Conservation (phyloP, 2,797 vertebrate genomes). For the Xiphorhynchus erythropygius region DNA sequence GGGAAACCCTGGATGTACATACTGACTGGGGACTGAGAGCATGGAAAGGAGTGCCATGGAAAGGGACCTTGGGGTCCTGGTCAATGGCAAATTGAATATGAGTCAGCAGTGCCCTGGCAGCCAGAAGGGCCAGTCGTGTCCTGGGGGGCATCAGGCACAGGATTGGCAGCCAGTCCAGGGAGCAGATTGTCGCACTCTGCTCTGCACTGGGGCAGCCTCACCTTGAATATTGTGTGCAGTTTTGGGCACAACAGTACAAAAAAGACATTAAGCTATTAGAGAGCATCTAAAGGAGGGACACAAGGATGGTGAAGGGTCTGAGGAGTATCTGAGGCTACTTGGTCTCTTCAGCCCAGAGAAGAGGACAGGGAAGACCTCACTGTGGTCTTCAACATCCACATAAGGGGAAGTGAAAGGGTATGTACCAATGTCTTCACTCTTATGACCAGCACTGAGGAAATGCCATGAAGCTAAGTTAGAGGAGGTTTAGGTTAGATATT, state of each 20-base stretch:
- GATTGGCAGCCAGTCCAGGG: accelerated
- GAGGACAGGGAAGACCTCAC: background rate
- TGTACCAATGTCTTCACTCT: background rate
- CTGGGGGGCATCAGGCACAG: background rate
- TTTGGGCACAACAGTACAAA: background rate
- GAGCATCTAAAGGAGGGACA: background rate
- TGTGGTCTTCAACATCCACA: background rate
- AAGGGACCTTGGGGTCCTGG: background rate
- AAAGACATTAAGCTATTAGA: background rate
- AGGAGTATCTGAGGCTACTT: background rate
- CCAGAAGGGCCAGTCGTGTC: accelerated
- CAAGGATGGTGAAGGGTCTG: background rate
- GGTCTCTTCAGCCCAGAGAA: background rate
- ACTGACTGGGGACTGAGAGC: background rate
- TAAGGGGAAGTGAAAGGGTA: background rate
- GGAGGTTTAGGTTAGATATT: background rate
- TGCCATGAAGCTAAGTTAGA: background rate
- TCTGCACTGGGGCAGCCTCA: background rate
- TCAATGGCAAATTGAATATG: accelerated
- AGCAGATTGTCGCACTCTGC: background rate
- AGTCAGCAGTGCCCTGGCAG: background rate
- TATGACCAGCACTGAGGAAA: background rate
- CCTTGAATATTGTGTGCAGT: accelerated
- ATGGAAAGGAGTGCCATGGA: background rate
- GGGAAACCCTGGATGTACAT: background rate